These are phyloP conservation scores for Clavelina lepadiformis DNA, from an alignment of 23 tunicate genomes.

Conservation along the genomic window DNA sequence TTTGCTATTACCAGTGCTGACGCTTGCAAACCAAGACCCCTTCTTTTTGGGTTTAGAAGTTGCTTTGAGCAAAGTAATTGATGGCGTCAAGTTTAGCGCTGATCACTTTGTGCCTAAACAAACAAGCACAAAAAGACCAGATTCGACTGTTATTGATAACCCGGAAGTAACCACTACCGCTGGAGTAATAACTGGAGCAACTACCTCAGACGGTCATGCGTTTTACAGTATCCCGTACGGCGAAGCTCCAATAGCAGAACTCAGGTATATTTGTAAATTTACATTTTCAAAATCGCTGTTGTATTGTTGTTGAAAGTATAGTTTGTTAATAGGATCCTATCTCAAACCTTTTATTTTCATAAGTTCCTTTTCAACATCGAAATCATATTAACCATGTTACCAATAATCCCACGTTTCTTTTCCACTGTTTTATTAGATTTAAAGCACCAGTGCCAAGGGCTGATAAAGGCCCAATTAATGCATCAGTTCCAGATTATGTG, in stretches of 20 bases:
- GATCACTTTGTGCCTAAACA: too few species aligned
- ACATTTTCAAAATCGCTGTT: not conserved
- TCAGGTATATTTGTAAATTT: conserved; percentile 17
- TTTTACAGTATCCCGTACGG: conserved; percentile 79
- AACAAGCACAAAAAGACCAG: too few species aligned
- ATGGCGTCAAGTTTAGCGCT: too few species aligned
- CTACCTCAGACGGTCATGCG: conserved; percentile 54
- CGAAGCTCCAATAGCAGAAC: conserved; percentile 24
- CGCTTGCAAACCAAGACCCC: too few species aligned
- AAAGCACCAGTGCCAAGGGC: conserved; percentile 2
- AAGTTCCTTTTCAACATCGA: too few species aligned
- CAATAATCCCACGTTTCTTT: too few species aligned
- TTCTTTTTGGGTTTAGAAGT: too few species aligned
- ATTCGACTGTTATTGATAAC: too few species aligned
- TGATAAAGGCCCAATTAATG: not conserved
- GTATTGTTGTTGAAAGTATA: not conserved
- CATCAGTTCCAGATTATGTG: conserved; percentile 4
- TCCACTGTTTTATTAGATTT: conserved; percentile 5
- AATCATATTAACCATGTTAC: too few species aligned
- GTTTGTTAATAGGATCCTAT: not conserved
- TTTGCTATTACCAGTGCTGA: too few species aligned
- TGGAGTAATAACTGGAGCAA: conserved; percentile 52
- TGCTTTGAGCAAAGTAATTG: too few species aligned
- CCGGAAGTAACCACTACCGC: conserved; percentile 31
- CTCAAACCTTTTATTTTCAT: too few species aligned